Evolutionary conservation across 2,888 invertebrate genomes (phyloP).

Genomic region (Pammene aurita): DNA sequence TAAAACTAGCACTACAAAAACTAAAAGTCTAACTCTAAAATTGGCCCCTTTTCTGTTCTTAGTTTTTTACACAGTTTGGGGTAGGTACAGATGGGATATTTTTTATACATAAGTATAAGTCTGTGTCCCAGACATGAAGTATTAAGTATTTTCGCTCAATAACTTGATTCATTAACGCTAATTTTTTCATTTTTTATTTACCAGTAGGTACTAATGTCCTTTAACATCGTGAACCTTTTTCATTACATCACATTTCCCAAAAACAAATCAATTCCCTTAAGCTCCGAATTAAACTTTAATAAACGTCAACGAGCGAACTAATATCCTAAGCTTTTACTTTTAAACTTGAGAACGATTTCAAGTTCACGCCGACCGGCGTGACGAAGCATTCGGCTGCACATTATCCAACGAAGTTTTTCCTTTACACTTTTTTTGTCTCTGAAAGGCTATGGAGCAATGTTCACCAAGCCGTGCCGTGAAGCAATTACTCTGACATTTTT

Average conservation of each 20-base stretch:
- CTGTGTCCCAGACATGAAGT: no score
- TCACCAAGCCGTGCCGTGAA: conserved; percentile 41
- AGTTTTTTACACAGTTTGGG: no score
- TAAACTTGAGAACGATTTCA: conserved; percentile 48
- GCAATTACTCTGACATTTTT: conserved; percentile 50
- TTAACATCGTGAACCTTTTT: conserved; percentile 1
- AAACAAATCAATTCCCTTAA: conserved; percentile 29
- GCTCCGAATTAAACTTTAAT: conserved; percentile 32
- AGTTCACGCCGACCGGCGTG: conserved; percentile 48
- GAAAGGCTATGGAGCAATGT: conserved; percentile 47
- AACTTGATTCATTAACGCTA: no score
- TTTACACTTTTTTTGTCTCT: conserved; percentile 33
- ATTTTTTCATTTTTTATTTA: no score
- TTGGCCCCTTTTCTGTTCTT: no score
- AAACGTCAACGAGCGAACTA: conserved; percentile 33
- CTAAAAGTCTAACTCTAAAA: no score
- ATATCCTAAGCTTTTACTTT: conserved; percentile 32
- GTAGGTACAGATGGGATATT: no score
- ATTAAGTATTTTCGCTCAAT: no score
- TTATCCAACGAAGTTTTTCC: conserved; percentile 52
- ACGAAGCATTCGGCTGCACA: conserved; percentile 23
- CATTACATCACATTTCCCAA: conserved; percentile 5
- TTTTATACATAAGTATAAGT: no score
- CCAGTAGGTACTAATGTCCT: no score
- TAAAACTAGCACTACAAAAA: no score